Conservation (phyloP, 2,797 vertebrate species). For the Cossypha heuglini region DNA sequence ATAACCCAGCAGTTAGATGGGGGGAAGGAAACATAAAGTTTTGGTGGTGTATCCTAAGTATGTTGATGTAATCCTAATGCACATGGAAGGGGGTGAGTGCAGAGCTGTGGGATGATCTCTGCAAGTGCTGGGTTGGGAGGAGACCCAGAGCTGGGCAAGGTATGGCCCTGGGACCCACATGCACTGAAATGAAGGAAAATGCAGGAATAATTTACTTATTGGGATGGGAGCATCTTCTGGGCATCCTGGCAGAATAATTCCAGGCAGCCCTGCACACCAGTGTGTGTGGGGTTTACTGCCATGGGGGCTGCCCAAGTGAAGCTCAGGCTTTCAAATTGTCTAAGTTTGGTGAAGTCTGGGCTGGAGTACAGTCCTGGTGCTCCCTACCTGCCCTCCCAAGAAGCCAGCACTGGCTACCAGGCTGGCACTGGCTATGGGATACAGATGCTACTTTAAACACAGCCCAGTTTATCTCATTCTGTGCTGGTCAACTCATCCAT, state of each 20-base stretch:
- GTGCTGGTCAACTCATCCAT: slow-evolving; percentile 2
- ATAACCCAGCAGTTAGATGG: not conserved
- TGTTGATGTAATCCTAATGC: fast-evolving
- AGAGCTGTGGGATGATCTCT: fast-evolving
- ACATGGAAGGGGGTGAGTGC: fast-evolving
- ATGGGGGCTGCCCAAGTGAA: fast-evolving
- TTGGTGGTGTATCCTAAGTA: fast-evolving
- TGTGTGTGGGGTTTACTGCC: not conserved
- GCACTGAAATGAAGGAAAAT: not conserved
- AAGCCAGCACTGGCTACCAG: fast-evolving
- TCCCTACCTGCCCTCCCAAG: not conserved
- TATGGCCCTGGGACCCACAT: too few species aligned
- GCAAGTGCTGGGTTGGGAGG: fast-evolving
- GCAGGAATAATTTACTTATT: fast-evolving
- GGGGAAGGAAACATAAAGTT: not conserved
- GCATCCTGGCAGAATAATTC: not conserved
- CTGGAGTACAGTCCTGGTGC: not conserved
- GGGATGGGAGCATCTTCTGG: fast-evolving
- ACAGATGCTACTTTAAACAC: not conserved
- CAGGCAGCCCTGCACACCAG: not conserved
- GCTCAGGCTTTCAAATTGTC: not conserved
- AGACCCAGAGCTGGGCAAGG: not conserved
- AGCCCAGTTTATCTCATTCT: not conserved
- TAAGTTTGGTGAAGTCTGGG: not conserved
- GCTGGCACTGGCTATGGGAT: not conserved